Evolutionary conservation across 2,797 vertebrate species (phyloP), one percentile per base, ranked within the genome.

Genomic region (Gymnopithys bicolor): DNA sequence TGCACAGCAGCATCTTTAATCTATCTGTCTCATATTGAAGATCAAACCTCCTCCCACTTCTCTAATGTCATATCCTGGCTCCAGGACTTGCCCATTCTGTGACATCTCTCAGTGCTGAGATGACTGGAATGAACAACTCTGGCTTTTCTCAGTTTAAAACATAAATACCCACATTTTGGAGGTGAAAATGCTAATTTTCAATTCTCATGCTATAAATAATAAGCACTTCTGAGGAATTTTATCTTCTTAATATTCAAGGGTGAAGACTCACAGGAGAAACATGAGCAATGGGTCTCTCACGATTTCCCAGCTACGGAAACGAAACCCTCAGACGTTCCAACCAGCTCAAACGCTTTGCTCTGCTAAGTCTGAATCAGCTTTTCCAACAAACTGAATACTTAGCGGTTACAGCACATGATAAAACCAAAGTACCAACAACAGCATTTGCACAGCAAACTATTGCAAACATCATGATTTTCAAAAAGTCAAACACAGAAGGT

Each of bases 361-460:
- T 73, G 52, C 64, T 81, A 53, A 84, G 22, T 41, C 88, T 84
- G 80, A 90, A 93, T 75, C 77, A 95, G 78, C 52, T 80, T 95
- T 97, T 86, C 81, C 81, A 86, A 70, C 0, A 5, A 86, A 63
- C 19, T 8, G 27, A 32, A 43, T 24, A 62, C 64, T 82, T 32
- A 88, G 60, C 68, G 78, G 49, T 46, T 84, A 68, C 9, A 49
- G 46, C 46, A 66, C 35, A 49, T 41, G 30, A 76, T 51, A 63
- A 91, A 91, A 90, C 58, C 73, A 90, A 90, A 87, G 60, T 32
- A 59, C 23, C 33, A 73, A 41, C 33, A 73, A 41, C 0, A 0
- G 48, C 37, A 56, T 76, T 56, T 78, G 28, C 56, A 83, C 58
- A 80, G 28, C 4, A 80, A 75, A 68, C 64, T 75, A 69, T 5